Conservation (phyloP, 2,888 invertebrate genomes). For the Aspidiotus destructor region DNA sequence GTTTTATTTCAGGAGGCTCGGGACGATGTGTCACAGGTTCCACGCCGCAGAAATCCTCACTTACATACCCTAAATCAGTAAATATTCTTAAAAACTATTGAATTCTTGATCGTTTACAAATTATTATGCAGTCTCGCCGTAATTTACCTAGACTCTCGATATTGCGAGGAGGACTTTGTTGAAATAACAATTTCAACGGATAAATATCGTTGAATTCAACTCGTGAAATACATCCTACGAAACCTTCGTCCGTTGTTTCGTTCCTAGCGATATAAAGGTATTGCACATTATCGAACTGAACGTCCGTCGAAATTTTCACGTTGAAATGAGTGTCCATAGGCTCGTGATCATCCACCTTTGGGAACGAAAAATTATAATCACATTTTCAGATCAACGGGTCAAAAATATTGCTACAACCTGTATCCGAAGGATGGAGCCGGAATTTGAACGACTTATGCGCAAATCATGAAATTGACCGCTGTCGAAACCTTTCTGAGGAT, state of each 20-base stretch:
- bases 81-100: slow-evolving; percentile 9
- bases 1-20: slow-evolving; percentile 70
- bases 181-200: slow-evolving; percentile 87
- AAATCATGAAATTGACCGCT: slow-evolving; percentile 92
- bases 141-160: slow-evolving; percentile 46
- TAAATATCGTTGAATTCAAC: slow-evolving; percentile 97
- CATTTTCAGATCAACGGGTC: not conserved
- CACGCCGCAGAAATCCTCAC: slow-evolving; percentile 93
- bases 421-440: slow-evolving; percentile 71
- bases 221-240: slow-evolving; percentile 85
- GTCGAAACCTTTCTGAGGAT: slow-evolving; percentile 80
- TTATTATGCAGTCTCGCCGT: not conserved
- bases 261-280: slow-evolving; percentile 94
- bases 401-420: slow-evolving; percentile 43
- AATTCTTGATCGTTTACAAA: not conserved
- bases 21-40: slow-evolving; percentile 91
- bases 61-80: slow-evolving; percentile 51
- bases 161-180: slow-evolving; percentile 81
- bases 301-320: slow-evolving; percentile 85
- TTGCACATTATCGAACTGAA: slow-evolving; percentile 93
- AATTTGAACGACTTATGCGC: slow-evolving; percentile 64
- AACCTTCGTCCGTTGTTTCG: slow-evolving; percentile 80
- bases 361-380: slow-evolving; percentile 10
- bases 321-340: slow-evolving; percentile 69
- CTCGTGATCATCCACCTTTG: slow-evolving; percentile 75